Conservation (phyloP, 1,140 invertebrate species). For the Lamellibrachia luymesi region DNA sequence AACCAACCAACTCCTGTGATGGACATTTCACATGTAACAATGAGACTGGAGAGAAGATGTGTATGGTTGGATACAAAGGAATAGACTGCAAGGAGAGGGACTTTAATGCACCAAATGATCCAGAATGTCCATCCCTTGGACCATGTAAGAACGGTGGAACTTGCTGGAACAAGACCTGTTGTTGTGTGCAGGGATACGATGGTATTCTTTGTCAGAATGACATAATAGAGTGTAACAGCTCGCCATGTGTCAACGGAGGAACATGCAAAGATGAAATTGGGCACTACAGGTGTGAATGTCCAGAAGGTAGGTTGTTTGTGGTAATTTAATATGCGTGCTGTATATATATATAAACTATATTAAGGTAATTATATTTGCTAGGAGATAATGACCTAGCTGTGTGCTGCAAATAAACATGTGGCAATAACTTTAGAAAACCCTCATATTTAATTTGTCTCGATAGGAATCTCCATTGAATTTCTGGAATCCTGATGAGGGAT, state of each 20-base stretch:
- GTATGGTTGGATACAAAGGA: neutral
- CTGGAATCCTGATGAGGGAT: no score
- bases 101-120: neutral
- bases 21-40: neutral
- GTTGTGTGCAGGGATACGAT: slow-evolving; percentile 13
- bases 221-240: neutral
- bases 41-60: slow-evolving; percentile 2
- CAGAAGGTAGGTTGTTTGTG: neutral
- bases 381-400: no score
- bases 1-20: neutral
- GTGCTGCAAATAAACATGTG: no score
- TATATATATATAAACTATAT: no score
- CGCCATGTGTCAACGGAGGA: slow-evolving; percentile 15
- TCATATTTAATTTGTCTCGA: no score
- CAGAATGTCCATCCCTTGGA: slow-evolving; percentile 9
- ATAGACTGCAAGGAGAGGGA: slow-evolving; percentile 1
- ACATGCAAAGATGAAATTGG: neutral
- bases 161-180: slow-evolving; percentile 15
- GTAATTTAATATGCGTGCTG: no score
- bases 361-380: no score
- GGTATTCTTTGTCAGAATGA: neutral
- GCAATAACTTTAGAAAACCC: no score
- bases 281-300: slow-evolving; percentile 1
- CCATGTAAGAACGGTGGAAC: neutral
- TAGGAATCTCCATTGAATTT: no score